Conservation (phyloP, 2,797 vertebrate species). For the Astyanax mexicanus region DNA sequence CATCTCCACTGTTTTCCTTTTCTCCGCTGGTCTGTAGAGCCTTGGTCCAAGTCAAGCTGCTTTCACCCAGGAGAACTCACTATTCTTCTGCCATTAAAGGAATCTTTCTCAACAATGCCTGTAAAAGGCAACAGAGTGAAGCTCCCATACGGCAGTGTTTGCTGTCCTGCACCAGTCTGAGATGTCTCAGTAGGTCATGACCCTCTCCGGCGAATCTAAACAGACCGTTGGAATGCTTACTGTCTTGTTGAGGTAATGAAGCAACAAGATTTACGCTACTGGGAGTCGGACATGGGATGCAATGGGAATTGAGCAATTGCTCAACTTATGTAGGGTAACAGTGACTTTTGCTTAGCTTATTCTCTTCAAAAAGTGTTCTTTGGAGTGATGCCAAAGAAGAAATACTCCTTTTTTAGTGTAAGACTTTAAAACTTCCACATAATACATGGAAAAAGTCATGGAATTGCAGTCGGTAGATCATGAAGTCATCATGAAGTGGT, state of each 20-base stretch:
- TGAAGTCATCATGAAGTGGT: too few relatives aligned
- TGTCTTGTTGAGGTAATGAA: slow-evolving; percentile 4
- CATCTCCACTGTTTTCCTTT: too few relatives aligned
- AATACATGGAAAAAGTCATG: too few relatives aligned
- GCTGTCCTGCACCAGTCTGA: slow-evolving; percentile 35
- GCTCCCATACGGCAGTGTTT: slow-evolving; percentile 13
- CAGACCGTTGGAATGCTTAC: slow-evolving; percentile 43
- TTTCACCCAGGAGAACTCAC: slow-evolving; percentile 18
- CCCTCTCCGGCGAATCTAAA: slow-evolving; percentile 43
- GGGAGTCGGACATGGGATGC: neutral
- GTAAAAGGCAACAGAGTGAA: slow-evolving; percentile 31
- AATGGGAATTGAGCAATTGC: neutral
- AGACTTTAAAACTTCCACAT: too few relatives aligned
- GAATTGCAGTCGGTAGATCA: too few relatives aligned
- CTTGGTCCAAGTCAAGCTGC: neutral
- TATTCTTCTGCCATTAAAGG: slow-evolving; percentile 24
- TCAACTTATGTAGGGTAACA: neutral
- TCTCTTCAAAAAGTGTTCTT: neutral
- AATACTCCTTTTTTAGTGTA: too few relatives aligned
- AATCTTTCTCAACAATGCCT: slow-evolving; percentile 16
- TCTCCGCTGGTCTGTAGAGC: neutral
- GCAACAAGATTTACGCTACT: neutral
- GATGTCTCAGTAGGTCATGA: slow-evolving; percentile 45
- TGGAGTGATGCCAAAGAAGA: too few relatives aligned
- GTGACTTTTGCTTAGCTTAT: neutral